A percentile compares a stretch with the other conserved stretches of the same genome.
phyloP scores from a whole-genome alignment of 2,888 invertebrate species.

The Aleiodes testaceus region DNA sequence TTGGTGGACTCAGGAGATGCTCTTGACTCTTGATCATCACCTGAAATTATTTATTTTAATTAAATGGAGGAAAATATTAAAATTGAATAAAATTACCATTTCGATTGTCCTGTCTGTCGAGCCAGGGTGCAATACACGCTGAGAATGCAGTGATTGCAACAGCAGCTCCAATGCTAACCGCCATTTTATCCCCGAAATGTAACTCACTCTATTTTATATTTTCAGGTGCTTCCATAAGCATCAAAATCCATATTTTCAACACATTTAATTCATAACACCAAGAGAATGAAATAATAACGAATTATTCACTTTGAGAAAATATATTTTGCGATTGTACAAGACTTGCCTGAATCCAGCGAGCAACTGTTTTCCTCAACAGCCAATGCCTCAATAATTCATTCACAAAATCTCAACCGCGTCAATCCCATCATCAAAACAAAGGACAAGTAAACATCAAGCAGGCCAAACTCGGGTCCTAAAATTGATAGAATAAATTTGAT shows the following conservation, averaged over 20 bases:
- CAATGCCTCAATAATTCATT: neutral
- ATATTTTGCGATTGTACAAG: neutral
- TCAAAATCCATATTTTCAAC: neutral
- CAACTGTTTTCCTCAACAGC: neutral
- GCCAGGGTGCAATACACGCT: slow-evolving; percentile 15
- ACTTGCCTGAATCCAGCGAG: neutral
- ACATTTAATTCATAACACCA: neutral
- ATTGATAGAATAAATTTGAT: neutral
- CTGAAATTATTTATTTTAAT: neutral
- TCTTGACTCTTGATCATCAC: neutral
- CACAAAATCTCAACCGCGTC: neutral
- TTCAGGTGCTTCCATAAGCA: neutral
- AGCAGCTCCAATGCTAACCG: slow-evolving; percentile 9
- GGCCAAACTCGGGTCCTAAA: neutral
- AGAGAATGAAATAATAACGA: neutral
- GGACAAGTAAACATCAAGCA: neutral
- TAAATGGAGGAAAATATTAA: too few species aligned
- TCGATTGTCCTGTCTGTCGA: neutral
- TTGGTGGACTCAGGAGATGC: neutral
- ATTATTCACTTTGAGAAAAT: neutral
- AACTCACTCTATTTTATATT: neutral
- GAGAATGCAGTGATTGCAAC: slow-evolving; percentile 11
- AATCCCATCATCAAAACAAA: slow-evolving; percentile 6
- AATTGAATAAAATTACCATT: slow-evolving; percentile 1
- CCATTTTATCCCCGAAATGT: slow-evolving; percentile 12